A percentile compares a stretch with the other conserved stretches of the same genome.
phyloP scores from a whole-genome alignment of 2,113 vertebrate genomes.

The Arizona elegans region DNA sequence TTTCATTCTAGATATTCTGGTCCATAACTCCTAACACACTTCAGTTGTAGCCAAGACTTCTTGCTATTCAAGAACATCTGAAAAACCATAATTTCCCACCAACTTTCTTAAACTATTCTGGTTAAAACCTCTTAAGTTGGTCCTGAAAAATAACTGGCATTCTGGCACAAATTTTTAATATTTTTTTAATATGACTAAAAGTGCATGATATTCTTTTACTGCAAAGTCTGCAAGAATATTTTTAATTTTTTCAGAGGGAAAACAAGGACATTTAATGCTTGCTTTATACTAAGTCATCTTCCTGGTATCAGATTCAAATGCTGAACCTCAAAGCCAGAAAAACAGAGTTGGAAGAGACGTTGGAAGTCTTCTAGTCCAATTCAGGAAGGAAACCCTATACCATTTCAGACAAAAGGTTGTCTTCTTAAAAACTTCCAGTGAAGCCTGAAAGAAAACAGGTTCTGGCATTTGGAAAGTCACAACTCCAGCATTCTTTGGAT shows the following conservation, averaged over 20 bases:
- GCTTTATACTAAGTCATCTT: neutral
- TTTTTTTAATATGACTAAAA: neutral
- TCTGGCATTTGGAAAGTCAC: neutral
- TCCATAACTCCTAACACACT: neutral
- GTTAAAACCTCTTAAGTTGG: neutral
- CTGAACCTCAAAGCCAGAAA: neutral
- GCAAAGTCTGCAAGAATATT: neutral
- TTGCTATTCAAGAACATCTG: neutral
- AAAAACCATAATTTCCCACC: neutral
- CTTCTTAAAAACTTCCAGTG: neutral
- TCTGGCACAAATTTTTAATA: neutral
- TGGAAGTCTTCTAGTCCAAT: neutral
- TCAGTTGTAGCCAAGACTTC: neutral
- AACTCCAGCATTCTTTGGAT: neutral
- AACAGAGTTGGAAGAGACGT: neutral
- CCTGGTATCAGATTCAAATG: neutral
- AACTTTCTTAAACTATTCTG: neutral
- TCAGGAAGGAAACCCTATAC: neutral
- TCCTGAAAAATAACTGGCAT: neutral
- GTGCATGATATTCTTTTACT: neutral
- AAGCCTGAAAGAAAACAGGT: too few relatives aligned
- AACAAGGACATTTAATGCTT: neutral
- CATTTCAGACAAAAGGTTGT: neutral
- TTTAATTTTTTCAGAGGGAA: neutral
- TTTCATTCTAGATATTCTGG: neutral